phyloP scores from a whole-genome alignment of 2,113 vertebrate genomes.

The Cephalopholis sonnerati region DNA sequence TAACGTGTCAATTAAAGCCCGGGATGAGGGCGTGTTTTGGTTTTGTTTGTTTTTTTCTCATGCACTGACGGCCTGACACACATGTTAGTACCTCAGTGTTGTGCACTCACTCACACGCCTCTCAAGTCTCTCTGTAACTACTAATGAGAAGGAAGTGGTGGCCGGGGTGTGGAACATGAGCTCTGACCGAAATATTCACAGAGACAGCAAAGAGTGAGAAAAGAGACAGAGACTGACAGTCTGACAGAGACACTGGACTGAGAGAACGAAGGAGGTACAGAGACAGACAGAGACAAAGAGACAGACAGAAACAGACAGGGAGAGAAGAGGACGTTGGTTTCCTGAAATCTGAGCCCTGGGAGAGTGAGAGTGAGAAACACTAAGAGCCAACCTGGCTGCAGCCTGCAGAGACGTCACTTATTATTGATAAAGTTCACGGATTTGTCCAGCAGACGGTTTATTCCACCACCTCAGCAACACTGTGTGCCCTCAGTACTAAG shows the following conservation, averaged over 20 bases:
- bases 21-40: not conserved
- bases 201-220: not conserved
- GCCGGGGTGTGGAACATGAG: slow-evolving; percentile 52
- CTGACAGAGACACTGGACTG: not conserved
- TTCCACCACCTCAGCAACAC: not conserved
- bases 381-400: slow-evolving; percentile 6
- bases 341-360: slow-evolving; percentile 65
- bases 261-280: slow-evolving; percentile 18
- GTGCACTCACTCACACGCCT: slow-evolving; percentile 42
- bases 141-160: slow-evolving; percentile 49
- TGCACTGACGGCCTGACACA: slow-evolving; percentile 6
- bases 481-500: not conserved
- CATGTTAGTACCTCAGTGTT: slow-evolving; percentile 18
- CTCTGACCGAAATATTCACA: slow-evolving; percentile 17
- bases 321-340: slow-evolving; percentile 46
- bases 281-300: slow-evolving; percentile 7
- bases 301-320: not conserved
- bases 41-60: not conserved
- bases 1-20: slow-evolving; percentile 12
- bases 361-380: slow-evolving; percentile 39
- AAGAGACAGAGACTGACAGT: not conserved
- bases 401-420: not conserved
- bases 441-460: not conserved
- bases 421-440: not conserved
- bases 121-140: slow-evolving; percentile 36